Evolutionary conservation across 2,888 invertebrate genomes (phyloP), one percentile per base, ranked within the genome.

Genomic region (Malthinus seriepunctatus): DNA sequence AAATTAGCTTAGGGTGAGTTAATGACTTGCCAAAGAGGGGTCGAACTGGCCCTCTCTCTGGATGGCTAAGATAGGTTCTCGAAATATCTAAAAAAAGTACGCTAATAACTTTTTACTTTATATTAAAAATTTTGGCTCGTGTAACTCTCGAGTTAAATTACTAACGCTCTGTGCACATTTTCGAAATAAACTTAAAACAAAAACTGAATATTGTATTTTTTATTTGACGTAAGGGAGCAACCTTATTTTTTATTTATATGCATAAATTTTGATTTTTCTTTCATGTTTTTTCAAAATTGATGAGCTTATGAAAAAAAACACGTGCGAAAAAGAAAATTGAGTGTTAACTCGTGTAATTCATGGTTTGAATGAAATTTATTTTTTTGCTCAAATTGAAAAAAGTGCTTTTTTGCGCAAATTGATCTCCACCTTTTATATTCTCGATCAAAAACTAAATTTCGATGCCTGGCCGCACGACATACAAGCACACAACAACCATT

Each of bases 1-100:
- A 66, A 66, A 66, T 66, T 66, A 64, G 63, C 58, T 62, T 58
- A 61, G 66, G 63, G 66, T 53, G 64, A 63, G 62, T 58, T 66
- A 66, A 66, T 64, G 66, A 66, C 46, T 49, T 60, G 57, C 53
- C 53, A 51, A 61, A 57, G 56, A 53, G 45, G 60, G 52, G 49
- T 56, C 38, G 51, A 56, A 46, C 59, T 46, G 37, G 50, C 47
- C 58, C 53, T 38, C 47, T 52, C 53, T 38, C 14, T 46, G 37
- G 47, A 46, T 11, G 11, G 31, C 23, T 33, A 34, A 9, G 45
- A 48, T 39, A 50, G 53, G 53, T 59, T 54, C 54, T 59, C 51
- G 42, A 59, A 59, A 51, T 58, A 32, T 15, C 54, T 38, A 59
- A 59, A 53, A 58, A 45, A 5, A 53, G 37, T 34, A 38, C 45